phyloP scores from a whole-genome alignment of 2,113 vertebrate genomes.

The Tichodroma muraria region DNA sequence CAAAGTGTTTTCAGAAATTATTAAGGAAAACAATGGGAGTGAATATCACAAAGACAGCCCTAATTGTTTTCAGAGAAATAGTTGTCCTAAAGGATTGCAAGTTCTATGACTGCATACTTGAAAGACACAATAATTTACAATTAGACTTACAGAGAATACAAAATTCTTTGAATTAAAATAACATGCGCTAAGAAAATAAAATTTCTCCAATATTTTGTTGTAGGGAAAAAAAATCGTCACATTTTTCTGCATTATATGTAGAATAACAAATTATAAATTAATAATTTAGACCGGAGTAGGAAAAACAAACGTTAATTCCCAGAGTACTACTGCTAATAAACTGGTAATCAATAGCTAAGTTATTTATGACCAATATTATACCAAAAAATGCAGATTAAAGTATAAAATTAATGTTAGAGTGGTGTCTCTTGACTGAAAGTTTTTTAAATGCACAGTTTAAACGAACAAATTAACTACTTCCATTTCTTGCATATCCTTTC shows the following conservation, averaged over 20 bases:
- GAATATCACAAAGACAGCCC: neutral
- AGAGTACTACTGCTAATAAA: neutral
- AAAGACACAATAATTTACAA: neutral
- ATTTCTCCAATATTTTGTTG: neutral
- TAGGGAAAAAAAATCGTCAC: fast-evolving
- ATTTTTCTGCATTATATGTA: neutral
- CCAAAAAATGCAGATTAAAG: neutral
- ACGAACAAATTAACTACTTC: neutral
- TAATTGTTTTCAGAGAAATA: neutral
- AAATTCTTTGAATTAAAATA: neutral
- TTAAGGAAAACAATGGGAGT: neutral
- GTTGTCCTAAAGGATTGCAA: neutral
- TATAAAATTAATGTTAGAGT: neutral
- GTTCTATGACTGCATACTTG: neutral
- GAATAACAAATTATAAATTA: neutral
- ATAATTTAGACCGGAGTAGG: neutral
- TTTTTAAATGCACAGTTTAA: neutral
- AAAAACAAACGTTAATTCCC: neutral
- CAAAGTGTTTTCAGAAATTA: neutral
- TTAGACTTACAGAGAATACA: neutral
- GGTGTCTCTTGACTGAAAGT: neutral
- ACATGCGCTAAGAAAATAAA: neutral
- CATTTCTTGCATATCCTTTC: neutral
- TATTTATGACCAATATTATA: neutral
- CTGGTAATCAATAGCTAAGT: neutral